Conservation (phyloP, 2,888 invertebrate genomes). For the Ptilodon capucinus region DNA sequence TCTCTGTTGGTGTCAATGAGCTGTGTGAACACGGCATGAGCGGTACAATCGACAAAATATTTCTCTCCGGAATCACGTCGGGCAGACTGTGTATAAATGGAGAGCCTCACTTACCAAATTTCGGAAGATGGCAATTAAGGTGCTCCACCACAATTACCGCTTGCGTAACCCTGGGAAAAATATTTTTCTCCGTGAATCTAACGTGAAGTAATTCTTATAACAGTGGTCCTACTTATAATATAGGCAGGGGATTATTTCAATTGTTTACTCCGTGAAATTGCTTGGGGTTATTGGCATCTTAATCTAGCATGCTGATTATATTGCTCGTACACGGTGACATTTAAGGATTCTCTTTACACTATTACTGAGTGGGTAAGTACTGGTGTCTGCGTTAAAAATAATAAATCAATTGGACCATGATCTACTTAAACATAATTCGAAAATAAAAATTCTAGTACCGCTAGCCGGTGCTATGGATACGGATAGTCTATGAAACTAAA, state of each 20-base stretch:
- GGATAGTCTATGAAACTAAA: constrained; percentile 65
- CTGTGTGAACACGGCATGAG: constrained; percentile 70
- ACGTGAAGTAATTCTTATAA: constrained; percentile 78
- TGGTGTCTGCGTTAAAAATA: constrained; percentile 49
- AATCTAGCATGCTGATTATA: constrained; percentile 70
- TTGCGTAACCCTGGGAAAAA: constrained; percentile 83
- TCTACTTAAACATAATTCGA: constrained; percentile 58
- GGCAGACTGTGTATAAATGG: constrained; percentile 80
- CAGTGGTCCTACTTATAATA: constrained; percentile 72
- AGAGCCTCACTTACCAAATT: constrained; percentile 83
- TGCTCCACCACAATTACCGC: constrained; percentile 83
- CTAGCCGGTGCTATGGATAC: constrained; percentile 65
- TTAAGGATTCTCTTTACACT: constrained; percentile 48
- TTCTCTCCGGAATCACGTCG: constrained; percentile 82
- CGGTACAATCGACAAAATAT: constrained; percentile 82
- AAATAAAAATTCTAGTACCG: constrained; percentile 67
- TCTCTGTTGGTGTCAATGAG: constrained; percentile 67
- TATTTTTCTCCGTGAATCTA: constrained; percentile 83
- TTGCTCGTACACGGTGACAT: constrained; percentile 59
- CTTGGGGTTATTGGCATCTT: constrained; percentile 66
- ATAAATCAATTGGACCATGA: constrained; percentile 48
- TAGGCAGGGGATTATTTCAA: constrained; percentile 50
- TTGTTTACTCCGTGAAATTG: constrained; percentile 61
- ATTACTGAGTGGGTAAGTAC: constrained; percentile 47
- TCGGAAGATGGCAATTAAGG: constrained; percentile 82